A percentile compares a stretch with the other conserved stretches of the same genome.
These are phyloP conservation scores for Arrhamphus sclerolepis DNA, from an alignment of 2,797 vertebrate species.

Conservation along the genomic window DNA sequence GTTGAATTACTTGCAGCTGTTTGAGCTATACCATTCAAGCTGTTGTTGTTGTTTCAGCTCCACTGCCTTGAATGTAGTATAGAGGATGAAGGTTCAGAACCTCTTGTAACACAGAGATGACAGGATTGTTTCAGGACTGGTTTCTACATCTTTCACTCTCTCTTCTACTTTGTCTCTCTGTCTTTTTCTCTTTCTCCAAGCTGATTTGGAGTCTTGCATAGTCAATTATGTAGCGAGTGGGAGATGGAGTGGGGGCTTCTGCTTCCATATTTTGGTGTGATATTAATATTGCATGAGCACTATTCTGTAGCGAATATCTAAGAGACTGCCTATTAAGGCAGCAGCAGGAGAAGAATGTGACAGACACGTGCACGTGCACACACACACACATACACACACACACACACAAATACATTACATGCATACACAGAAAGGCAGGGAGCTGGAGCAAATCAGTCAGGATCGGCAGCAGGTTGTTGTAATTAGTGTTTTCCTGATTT, in stretches of 20 bases:
- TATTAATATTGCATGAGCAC: constrained; percentile 87
- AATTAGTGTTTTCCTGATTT: constrained; percentile 76
- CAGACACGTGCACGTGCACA: constrained; percentile 44
- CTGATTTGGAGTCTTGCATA: constrained; percentile 84
- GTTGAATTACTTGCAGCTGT: constrained; percentile 43
- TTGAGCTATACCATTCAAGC: constrained; percentile 37
- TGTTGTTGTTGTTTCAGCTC: constrained; percentile 64
- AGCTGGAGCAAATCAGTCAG: constrained; percentile 59
- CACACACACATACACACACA: constrained; percentile 10
- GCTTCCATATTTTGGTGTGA: constrained; percentile 83
- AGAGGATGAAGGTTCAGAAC: constrained; percentile 65
- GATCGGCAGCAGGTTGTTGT: constrained; percentile 67
- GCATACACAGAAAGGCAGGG: constrained; percentile 34
- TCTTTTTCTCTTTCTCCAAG: constrained; percentile 57
- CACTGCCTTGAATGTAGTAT: constrained; percentile 59
- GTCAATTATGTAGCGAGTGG: constrained; percentile 83
- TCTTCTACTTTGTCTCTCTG: constrained; percentile 43
- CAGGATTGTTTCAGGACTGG: constrained; percentile 61
- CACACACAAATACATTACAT: constrained; percentile 28
- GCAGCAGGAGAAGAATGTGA: constrained; percentile 68
- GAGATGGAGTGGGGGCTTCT: constrained; percentile 77
- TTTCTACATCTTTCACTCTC: constrained; percentile 31
- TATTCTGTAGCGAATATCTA: constrained; percentile 85
- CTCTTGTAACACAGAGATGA: constrained; percentile 59
- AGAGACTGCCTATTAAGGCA: constrained; percentile 81